Evolutionary conservation across 2,797 vertebrate species (phyloP), one percentile per base, ranked within the genome.

Genomic region (Serranus cabrilla): DNA sequence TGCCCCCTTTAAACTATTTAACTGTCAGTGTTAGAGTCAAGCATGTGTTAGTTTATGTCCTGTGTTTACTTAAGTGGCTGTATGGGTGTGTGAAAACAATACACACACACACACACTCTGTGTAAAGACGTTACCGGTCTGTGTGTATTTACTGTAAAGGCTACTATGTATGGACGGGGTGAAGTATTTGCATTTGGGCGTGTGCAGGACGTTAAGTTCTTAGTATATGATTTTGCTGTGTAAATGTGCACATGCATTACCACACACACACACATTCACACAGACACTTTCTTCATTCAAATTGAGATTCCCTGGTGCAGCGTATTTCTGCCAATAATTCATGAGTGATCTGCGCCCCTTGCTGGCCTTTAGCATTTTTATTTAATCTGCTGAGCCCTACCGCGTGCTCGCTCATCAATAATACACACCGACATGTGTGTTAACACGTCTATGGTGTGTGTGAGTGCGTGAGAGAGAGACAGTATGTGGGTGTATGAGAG

Each of bases 301-400:
- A 95, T 93, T 94, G 92, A 95, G 94, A 95, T 94, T 96, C 95
- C 95, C 94, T 92, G 93, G 96, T 85, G 95, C 91, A 90, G 94
- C 94, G 94, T 94, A 93, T 92, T 89, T 78, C 92, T 95, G 95
- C 95, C 96, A 98, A 96, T 97, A 96, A 97, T 98, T 97, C 95
- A 97, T 97, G 96, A 97, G 95, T 95, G 96, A 97, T 97, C 96
- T 94, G 93, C 92, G 94, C 95, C 96, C 88, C 95, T 94, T 91
- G 90, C 89, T 94, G 92, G 95, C 96, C 96, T 96, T 97, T 96
- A 97, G 96, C 96, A 95, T 96, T 97, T 94, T 96, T 94, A 96
- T 96, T 97, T 97, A 97, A 97, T 97, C 95, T 96, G 93, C 94
- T 90, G 94, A 94, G 93, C 94, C 91, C 87, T 92, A 89, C 95